phyloP scores from a whole-genome alignment of 2,888 invertebrate species.

The Dasypogon diadema region DNA sequence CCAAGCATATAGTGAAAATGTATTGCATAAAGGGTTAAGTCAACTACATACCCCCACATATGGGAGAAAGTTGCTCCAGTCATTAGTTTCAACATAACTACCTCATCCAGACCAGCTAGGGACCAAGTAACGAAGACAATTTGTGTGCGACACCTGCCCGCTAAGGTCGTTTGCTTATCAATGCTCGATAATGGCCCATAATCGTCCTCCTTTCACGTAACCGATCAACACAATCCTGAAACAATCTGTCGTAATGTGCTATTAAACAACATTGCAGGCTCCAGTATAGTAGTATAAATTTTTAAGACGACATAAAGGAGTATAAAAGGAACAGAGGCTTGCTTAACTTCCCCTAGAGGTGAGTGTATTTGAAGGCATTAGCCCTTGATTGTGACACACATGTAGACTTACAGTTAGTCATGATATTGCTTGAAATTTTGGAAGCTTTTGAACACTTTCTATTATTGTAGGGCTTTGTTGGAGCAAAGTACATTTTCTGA shows the following conservation, averaged over 20 bases:
- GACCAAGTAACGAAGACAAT: constrained; percentile 17
- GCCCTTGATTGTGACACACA: constrained; percentile 31
- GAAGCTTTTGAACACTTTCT: constrained; percentile 29
- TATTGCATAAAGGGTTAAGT: background rate
- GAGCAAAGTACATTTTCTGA: background rate
- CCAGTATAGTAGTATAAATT: constrained; percentile 36
- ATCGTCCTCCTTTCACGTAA: constrained; percentile 39
- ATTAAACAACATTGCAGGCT: constrained; percentile 36
- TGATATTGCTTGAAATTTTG: constrained; percentile 33
- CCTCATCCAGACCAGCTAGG: background rate
- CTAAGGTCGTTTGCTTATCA: constrained; percentile 49
- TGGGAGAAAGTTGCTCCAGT: constrained; percentile 16
- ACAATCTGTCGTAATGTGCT: constrained; percentile 48
- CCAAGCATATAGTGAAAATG: background rate
- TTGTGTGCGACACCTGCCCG: constrained; percentile 48
- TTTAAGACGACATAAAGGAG: constrained; percentile 34
- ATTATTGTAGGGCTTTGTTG: constrained; percentile 28
- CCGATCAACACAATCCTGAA: constrained; percentile 48
- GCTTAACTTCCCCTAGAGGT: background rate
- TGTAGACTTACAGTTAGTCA: background rate
- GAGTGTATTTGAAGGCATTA: constrained; percentile 11
- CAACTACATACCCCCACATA: background rate
- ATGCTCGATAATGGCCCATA: constrained; percentile 46
- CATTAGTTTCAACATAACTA: constrained; percentile 38
- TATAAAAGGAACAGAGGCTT: background rate